Evolutionary conservation across 2,888 invertebrate genomes (phyloP).

Genomic region (Lysandra coridon): DNA sequence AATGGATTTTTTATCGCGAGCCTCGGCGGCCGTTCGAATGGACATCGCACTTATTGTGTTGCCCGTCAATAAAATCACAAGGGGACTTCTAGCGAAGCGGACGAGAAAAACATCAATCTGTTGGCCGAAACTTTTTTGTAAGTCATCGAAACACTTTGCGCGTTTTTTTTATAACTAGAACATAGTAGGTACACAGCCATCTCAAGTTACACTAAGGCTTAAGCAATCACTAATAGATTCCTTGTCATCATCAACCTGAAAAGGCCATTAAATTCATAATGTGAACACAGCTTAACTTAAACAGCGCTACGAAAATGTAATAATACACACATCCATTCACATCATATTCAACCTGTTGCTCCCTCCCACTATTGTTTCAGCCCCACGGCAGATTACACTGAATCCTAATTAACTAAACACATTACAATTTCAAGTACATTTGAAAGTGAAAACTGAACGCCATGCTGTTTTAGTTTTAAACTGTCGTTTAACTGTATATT

Average conservation of each 20-base stretch:
- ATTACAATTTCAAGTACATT: slow-evolving; percentile 14
- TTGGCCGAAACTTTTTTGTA: background rate
- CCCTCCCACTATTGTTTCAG: background rate
- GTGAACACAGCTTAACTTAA: background rate
- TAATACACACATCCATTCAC: slow-evolving; percentile 13
- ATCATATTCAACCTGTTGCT: slow-evolving; percentile 13
- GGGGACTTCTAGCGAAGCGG: background rate
- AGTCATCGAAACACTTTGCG: background rate
- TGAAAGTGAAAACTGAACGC: background rate
- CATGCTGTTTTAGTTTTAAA: background rate
- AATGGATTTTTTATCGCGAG: slow-evolving; percentile 32
- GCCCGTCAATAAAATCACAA: slow-evolving; percentile 11
- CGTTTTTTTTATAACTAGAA: background rate
- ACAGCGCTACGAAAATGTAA: slow-evolving; percentile 9
- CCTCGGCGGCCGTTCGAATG: background rate
- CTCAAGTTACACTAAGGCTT: background rate
- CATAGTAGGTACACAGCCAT: background rate
- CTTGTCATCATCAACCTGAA: background rate
- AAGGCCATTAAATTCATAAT: background rate
- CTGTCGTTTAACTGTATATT: background rate
- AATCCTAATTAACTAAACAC: slow-evolving; percentile 13
- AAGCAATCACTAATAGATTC: background rate
- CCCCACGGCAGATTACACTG: background rate
- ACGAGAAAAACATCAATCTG: background rate
- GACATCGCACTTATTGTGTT: slow-evolving; percentile 11